phyloP scores from a whole-genome alignment of 2,113 vertebrate genomes.

The Chionis minor region DNA sequence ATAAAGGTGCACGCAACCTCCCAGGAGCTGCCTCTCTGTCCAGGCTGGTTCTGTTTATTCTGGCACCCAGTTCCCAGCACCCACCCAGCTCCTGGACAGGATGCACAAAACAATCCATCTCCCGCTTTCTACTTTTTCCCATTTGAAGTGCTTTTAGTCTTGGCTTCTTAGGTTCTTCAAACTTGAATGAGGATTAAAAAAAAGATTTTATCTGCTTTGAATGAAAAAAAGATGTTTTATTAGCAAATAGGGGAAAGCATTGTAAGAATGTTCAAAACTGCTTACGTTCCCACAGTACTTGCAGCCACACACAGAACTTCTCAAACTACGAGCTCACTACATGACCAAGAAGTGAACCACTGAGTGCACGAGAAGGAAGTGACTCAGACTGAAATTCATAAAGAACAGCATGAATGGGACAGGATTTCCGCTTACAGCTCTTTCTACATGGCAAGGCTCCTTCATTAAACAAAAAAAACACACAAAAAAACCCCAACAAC shows the following conservation, averaged over 20 bases:
- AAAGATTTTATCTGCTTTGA: neutral
- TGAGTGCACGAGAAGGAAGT: slow-evolving; percentile 45
- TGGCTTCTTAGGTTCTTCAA: neutral
- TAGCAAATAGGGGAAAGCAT: neutral
- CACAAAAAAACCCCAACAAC: too few relatives aligned
- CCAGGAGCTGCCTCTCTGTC: neutral
- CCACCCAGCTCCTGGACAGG: slow-evolving; percentile 16
- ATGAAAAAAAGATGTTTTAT: neutral
- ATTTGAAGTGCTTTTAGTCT: neutral
- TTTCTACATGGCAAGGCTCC: slow-evolving; percentile 10
- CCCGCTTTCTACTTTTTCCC: neutral
- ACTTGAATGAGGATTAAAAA: neutral
- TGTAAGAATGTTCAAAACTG: neutral
- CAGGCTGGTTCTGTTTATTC: neutral
- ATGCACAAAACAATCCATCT: neutral
- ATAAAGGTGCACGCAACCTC: accelerated
- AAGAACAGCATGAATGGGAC: slow-evolving; percentile 60
- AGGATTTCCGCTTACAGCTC: slow-evolving; percentile 58
- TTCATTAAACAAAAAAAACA: neutral
- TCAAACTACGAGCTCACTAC: neutral
- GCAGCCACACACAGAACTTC: neutral
- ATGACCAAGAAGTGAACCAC: slow-evolving; percentile 39
- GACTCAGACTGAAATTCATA: slow-evolving; percentile 59
- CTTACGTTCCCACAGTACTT: neutral
- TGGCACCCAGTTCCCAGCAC: neutral